Percentiles rank a stretch among this genome's conserved stretches.
These are phyloP conservation scores for Aulostomus chinensis DNA, from an alignment of 2,797 vertebrate species.

Conservation along the genomic window DNA sequence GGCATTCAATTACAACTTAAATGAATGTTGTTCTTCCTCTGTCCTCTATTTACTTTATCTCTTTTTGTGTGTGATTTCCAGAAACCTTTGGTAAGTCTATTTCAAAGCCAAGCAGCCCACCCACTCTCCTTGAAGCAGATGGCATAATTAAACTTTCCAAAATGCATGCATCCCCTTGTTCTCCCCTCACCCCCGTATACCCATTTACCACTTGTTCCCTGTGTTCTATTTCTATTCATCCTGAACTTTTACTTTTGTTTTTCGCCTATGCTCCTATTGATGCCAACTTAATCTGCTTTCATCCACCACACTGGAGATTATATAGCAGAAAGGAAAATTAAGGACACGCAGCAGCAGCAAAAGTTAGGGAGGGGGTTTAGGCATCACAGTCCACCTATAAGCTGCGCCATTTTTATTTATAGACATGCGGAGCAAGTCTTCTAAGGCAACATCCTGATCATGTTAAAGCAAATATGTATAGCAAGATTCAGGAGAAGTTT, in stretches of 20 bases:
- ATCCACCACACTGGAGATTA: slow-evolving; percentile 7
- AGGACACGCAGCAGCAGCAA: slow-evolving; percentile 20
- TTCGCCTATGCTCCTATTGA: slow-evolving; percentile 68
- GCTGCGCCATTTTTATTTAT: slow-evolving; percentile 20
- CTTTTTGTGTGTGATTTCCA: slow-evolving; percentile 88
- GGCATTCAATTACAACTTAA: slow-evolving; percentile 55
- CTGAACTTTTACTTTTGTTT: slow-evolving; percentile 35
- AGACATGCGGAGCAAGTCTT: slow-evolving; percentile 14
- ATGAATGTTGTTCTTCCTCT: slow-evolving; percentile 77
- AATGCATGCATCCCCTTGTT: slow-evolving; percentile 87
- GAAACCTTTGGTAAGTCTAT: slow-evolving; percentile 98
- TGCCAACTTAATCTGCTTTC: slow-evolving; percentile 33
- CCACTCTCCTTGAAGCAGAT: slow-evolving; percentile 87
- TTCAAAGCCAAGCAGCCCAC: slow-evolving; percentile 75
- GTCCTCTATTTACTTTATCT: slow-evolving; percentile 78
- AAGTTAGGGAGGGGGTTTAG: background rate
- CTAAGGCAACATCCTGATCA: slow-evolving; percentile 5
- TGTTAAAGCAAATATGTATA: slow-evolving; percentile 13
- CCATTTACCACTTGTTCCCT: slow-evolving; percentile 26
- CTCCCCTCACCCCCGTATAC: slow-evolving; percentile 32
- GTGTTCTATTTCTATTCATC: slow-evolving; percentile 34
- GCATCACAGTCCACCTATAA: slow-evolving; percentile 20
- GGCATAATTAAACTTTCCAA: slow-evolving; percentile 83
- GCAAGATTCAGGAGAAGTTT: background rate
- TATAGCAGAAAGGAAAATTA: slow-evolving; percentile 31